Evolutionary conservation across 2,797 vertebrate genomes (phyloP).

Genomic region (Clarias pachynema): DNA sequence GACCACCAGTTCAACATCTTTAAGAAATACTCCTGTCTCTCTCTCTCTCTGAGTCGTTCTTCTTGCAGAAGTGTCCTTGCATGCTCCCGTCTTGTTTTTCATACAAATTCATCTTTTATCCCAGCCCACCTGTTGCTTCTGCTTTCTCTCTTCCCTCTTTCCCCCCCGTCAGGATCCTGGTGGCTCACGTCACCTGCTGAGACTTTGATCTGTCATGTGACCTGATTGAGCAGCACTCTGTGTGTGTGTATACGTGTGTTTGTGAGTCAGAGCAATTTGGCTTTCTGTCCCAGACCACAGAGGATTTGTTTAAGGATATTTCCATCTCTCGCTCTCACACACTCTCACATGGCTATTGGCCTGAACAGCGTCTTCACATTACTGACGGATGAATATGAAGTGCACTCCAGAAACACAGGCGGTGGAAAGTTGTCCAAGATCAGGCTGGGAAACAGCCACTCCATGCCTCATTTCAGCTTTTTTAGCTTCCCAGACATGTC

Average conservation of each 20-base stretch:
- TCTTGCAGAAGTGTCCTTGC: constrained; percentile 51
- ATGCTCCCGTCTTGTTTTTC: constrained; percentile 65
- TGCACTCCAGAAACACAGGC: constrained; percentile 16
- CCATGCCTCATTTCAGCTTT: constrained; percentile 7
- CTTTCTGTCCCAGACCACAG: constrained; percentile 32
- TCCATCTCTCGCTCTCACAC: constrained; percentile 20
- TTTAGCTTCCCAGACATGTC: constrained; percentile 25
- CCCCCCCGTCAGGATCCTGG: constrained; percentile 54
- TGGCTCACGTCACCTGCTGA: constrained; percentile 55
- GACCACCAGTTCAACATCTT: neutral
- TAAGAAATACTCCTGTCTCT: constrained; percentile 17
- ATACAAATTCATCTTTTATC: constrained; percentile 70
- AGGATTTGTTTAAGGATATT: constrained; percentile 18
- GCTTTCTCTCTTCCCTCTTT: constrained; percentile 62
- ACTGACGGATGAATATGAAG: constrained; percentile 2
- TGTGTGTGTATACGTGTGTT: neutral
- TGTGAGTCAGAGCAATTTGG: neutral
- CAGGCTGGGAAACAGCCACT: constrained; percentile 6
- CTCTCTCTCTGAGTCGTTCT: neutral
- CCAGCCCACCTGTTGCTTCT: constrained; percentile 73
- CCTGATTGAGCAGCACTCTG: constrained; percentile 41
- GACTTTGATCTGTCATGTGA: constrained; percentile 70
- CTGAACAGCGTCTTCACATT: constrained; percentile 24
- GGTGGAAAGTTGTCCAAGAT: constrained; percentile 13
- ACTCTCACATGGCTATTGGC: constrained; percentile 12